Conservation (phyloP, 2,113 vertebrate species). For the Epinephelus lanceolatus region DNA sequence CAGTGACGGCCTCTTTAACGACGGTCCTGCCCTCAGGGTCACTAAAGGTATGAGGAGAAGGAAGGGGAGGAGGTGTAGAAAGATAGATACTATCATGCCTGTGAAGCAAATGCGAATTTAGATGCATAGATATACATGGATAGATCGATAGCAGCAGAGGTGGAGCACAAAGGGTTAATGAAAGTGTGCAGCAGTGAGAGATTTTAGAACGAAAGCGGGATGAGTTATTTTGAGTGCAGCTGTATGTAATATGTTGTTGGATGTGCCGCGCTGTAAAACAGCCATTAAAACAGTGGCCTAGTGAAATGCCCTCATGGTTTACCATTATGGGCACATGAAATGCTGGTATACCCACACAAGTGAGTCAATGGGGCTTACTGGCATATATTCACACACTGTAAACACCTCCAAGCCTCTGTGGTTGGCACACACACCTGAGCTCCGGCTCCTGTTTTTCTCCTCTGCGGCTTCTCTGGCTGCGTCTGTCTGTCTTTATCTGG, state of each 20-base stretch:
- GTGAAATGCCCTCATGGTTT: slow-evolving; percentile 70
- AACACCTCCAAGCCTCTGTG: slow-evolving; percentile 72
- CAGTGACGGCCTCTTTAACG: slow-evolving; percentile 67
- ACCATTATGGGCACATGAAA: slow-evolving; percentile 72
- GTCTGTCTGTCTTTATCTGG: slow-evolving; percentile 46
- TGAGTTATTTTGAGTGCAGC: slow-evolving; percentile 51
- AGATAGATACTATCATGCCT: neutral
- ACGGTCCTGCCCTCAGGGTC: slow-evolving; percentile 82
- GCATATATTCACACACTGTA: slow-evolving; percentile 74
- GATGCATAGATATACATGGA: neutral
- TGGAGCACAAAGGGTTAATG: slow-evolving; percentile 1
- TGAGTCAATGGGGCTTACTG: slow-evolving; percentile 74
- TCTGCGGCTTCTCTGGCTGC: slow-evolving; percentile 49
- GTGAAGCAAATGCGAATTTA: neutral
- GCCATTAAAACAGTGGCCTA: slow-evolving; percentile 71
- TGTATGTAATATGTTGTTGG: slow-evolving; percentile 64
- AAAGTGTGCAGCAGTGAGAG: neutral
- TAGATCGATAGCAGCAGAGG: neutral
- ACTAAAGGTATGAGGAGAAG: slow-evolving; percentile 63
- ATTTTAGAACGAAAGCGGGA: slow-evolving; percentile 20
- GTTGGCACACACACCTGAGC: slow-evolving; percentile 73
- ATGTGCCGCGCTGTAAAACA: slow-evolving; percentile 65
- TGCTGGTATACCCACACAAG: slow-evolving; percentile 66
- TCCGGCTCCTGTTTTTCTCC: slow-evolving; percentile 47
- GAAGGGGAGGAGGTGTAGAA: slow-evolving; percentile 54